phyloP scores from a whole-genome alignment of 2,888 invertebrate species.

The Athetis lepigone region DNA sequence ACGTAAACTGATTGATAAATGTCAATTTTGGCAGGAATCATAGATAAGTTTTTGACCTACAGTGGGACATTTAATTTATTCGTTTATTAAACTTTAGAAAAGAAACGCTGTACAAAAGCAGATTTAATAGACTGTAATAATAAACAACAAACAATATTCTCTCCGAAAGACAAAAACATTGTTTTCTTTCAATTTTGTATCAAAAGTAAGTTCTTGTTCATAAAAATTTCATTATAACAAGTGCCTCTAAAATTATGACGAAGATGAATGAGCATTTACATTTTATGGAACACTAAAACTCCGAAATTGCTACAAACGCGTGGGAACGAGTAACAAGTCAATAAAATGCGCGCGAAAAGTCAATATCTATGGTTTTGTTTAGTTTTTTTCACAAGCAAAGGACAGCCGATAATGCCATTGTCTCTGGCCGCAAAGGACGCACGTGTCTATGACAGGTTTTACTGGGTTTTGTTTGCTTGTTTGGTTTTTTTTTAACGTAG shows the following conservation, averaged over 20 bases:
- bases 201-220: conserved; percentile 13
- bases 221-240: conserved; percentile 4
- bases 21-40: no score
- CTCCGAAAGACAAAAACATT: no score
- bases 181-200: background rate
- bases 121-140: no score
- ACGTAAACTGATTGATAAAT: no score
- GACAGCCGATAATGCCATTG: conserved; percentile 78
- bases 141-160: no score
- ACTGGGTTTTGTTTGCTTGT: conserved; percentile 78
- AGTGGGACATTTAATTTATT: no score
- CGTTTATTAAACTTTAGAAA: no score
- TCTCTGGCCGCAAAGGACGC: conserved; percentile 87
- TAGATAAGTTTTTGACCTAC: no score
- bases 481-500: conserved; percentile 73
- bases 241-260: conserved; percentile 39
- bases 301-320: conserved; percentile 56
- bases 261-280: conserved; percentile 43
- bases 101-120: no score
- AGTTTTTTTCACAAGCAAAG: conserved; percentile 71
- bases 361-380: conserved; percentile 67
- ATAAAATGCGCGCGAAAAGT: conserved; percentile 77
- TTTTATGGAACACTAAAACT: conserved; percentile 52
- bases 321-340: conserved; percentile 80
- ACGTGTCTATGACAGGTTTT: conserved; percentile 84